Percentiles rank a stretch among this genome's conserved stretches.
Conservation (phyloP, 2,888 invertebrate genomes). For the Schizaphis graminum region DNA sequence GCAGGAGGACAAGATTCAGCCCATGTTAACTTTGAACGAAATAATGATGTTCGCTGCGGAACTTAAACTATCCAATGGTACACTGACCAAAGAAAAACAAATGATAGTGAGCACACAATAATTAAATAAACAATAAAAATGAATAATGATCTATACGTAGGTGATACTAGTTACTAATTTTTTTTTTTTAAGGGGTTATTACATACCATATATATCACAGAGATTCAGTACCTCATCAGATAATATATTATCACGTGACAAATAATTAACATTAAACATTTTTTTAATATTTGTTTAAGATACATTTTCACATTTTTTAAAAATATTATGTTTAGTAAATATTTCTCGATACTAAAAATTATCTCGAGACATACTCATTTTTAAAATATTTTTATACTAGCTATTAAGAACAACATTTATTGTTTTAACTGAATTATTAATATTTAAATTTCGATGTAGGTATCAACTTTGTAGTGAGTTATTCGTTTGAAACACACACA, state of each 20-base stretch:
- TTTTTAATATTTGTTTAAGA: not conserved
- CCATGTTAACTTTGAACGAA: slow-evolving; percentile 81
- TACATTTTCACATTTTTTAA: too few species aligned
- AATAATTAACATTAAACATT: not conserved
- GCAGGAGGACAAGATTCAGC: slow-evolving; percentile 82
- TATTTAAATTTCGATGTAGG: not conserved
- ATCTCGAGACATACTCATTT: not conserved
- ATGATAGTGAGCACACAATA: slow-evolving; percentile 70
- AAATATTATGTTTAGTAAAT: not conserved
- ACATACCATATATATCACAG: too few species aligned
- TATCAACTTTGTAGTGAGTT: not conserved
- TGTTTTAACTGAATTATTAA: not conserved
- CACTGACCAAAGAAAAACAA: slow-evolving; percentile 72
- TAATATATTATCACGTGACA: not conserved
- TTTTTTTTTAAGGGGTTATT: not conserved
- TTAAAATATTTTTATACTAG: not conserved
- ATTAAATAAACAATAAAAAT: not conserved
- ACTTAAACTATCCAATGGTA: slow-evolving; percentile 77
- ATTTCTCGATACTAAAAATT: not conserved
- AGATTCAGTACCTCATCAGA: not conserved
- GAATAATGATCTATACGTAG: not conserved
- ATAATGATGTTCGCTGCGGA: slow-evolving; percentile 84
- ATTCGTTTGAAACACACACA: too few species aligned
- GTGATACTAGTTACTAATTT: not conserved
- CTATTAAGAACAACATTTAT: not conserved